These are phyloP conservation scores for Procavia capensis DNA, from an alignment of 2,113 vertebrate genomes.

Conservation along the genomic window DNA sequence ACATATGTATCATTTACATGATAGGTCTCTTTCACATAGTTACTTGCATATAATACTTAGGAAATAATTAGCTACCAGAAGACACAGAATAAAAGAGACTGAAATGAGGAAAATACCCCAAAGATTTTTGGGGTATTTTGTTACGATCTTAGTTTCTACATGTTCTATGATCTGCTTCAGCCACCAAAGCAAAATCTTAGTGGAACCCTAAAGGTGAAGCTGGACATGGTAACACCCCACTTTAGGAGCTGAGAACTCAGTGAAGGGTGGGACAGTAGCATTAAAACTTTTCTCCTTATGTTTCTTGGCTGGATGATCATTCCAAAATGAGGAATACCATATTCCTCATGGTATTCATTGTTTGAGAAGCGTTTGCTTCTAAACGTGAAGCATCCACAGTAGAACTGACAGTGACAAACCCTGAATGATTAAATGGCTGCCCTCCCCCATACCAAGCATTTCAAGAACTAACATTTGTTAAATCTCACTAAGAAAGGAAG, in stretches of 20 bases:
- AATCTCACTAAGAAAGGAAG: too few species aligned
- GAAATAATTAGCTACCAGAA: background rate
- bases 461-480: too few species aligned
- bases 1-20: background rate
- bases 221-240: background rate
- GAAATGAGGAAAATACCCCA: background rate
- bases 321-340: too few species aligned
- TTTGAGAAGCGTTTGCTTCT: too few species aligned
- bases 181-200: background rate
- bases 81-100: background rate
- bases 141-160: background rate
- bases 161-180: background rate
- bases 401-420: too few species aligned
- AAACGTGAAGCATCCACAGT: too few species aligned
- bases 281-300: background rate
- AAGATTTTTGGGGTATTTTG: background rate
- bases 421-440: too few species aligned
- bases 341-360: too few species aligned
- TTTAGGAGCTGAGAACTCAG: background rate
- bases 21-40: background rate
- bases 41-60: background rate
- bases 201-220: too few species aligned
- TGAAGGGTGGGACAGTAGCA: background rate
- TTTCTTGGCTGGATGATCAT: background rate
- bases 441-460: too few species aligned